Percentiles rank a stretch among this genome's conserved stretches.
Conservation (phyloP, 2,113 vertebrate species). For the Eidolon helvum region DNA sequence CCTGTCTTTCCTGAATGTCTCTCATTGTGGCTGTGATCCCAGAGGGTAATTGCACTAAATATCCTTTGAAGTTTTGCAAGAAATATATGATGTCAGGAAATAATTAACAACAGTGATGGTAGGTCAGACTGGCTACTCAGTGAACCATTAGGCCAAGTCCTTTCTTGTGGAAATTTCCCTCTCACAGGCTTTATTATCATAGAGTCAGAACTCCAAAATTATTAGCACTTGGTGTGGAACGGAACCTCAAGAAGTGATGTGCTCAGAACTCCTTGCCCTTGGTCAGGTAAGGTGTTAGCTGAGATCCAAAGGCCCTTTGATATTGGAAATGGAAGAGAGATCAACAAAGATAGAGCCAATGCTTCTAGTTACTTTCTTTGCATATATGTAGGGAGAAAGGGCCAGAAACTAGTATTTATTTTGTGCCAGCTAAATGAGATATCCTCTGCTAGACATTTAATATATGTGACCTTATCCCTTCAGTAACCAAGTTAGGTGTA, state of each 20-base stretch:
- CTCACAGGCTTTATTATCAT: neutral
- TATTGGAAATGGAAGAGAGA: neutral
- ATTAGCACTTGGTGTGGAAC: neutral
- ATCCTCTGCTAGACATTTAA: neutral
- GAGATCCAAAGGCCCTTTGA: neutral
- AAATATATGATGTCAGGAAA: neutral
- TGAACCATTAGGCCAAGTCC: neutral
- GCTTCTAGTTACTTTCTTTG: neutral
- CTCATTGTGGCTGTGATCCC: neutral
- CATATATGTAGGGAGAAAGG: neutral
- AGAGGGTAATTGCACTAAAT: neutral
- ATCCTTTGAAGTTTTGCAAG: neutral
- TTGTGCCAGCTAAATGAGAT: neutral
- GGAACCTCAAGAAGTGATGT: neutral
- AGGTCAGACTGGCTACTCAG: neutral
- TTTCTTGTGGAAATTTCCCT: neutral
- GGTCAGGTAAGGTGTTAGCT: neutral
- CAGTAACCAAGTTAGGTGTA: neutral
- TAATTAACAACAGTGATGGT: neutral
- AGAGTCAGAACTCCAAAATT: neutral
- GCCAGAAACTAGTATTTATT: neutral
- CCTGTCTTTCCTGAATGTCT: neutral
- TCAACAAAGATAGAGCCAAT: neutral
- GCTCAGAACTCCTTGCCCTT: neutral
- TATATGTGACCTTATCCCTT: neutral